Conservation (phyloP, 2,888 invertebrate genomes). For the Enoplolaimus lenunculus region DNA sequence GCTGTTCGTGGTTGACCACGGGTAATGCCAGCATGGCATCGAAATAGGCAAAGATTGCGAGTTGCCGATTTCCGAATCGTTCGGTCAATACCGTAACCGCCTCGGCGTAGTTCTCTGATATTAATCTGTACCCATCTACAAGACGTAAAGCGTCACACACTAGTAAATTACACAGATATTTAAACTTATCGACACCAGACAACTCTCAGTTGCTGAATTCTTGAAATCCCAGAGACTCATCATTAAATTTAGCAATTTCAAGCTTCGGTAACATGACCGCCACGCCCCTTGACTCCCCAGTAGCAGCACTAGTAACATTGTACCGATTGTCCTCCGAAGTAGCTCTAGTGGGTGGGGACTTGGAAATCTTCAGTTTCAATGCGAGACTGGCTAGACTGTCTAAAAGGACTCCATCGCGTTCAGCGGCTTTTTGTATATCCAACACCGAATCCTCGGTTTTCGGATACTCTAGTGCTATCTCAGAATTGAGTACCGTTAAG, state of each 20-base stretch:
- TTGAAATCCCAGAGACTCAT: not conserved
- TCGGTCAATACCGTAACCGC: not conserved
- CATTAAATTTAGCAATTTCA: slow-evolving; percentile 3
- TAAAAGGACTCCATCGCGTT: not conserved
- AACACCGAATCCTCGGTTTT: not conserved
- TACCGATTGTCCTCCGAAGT: not conserved
- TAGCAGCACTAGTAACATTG: not conserved
- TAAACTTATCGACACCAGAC: too few relatives aligned
- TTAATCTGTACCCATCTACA: too few relatives aligned
- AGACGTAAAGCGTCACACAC: too few relatives aligned
- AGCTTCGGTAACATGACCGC: not conserved
- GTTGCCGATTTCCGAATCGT: slow-evolving; percentile 1
- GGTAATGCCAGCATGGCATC: too few relatives aligned
- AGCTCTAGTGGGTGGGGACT: not conserved
- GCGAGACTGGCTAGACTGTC: not conserved
- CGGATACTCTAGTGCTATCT: not conserved
- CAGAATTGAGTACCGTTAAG: not conserved
- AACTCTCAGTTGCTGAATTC: not conserved
- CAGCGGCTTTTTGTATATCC: not conserved
- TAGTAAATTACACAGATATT: too few relatives aligned
- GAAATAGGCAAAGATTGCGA: not conserved
- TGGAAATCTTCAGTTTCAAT: not conserved
- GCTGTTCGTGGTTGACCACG: too few relatives aligned
- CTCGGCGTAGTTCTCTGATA: not conserved
- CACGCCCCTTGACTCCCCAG: not conserved